These are phyloP conservation scores for Neotoma lepida DNA, from an alignment of 2,113 vertebrate species.

Conservation along the genomic window DNA sequence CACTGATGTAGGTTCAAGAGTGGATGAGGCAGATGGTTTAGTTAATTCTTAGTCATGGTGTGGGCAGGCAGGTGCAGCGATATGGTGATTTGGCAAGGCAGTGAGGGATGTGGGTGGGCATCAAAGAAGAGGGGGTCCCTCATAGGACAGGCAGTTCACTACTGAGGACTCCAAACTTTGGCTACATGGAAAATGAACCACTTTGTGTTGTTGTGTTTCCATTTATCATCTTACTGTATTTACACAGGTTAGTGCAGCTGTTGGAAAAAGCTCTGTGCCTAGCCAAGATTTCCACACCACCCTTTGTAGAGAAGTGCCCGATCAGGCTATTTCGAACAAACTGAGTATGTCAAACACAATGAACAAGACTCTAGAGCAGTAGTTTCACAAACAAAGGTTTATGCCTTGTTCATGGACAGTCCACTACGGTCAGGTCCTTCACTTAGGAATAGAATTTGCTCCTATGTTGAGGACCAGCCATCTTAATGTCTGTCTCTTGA, in stretches of 20 bases:
- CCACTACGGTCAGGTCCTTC: background rate
- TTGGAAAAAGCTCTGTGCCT: background rate
- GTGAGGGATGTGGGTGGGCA: background rate
- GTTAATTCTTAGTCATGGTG: conserved; percentile 31
- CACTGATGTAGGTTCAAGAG: background rate
- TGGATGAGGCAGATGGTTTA: conserved; percentile 4
- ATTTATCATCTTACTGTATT: conserved; percentile 51
- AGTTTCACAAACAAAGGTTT: background rate
- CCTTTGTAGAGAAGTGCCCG: background rate
- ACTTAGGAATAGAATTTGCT: background rate
- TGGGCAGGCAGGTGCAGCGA: background rate
- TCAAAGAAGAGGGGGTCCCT: background rate
- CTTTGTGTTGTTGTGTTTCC: conserved; percentile 17
- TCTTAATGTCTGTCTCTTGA: background rate
- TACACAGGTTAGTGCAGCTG: conserved; percentile 32
- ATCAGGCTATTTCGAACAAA: background rate
- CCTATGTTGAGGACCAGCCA: background rate
- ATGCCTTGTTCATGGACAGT: background rate
- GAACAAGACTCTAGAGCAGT: background rate
- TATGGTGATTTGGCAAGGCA: background rate
- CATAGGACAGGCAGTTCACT: background rate
- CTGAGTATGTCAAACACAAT: background rate
- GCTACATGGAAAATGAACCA: conserved; percentile 20
- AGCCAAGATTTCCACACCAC: conserved; percentile 15
- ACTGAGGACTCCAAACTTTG: background rate